Evolutionary conservation across 2,113 vertebrate species (phyloP).

Genomic region (Siniperca chuatsi): DNA sequence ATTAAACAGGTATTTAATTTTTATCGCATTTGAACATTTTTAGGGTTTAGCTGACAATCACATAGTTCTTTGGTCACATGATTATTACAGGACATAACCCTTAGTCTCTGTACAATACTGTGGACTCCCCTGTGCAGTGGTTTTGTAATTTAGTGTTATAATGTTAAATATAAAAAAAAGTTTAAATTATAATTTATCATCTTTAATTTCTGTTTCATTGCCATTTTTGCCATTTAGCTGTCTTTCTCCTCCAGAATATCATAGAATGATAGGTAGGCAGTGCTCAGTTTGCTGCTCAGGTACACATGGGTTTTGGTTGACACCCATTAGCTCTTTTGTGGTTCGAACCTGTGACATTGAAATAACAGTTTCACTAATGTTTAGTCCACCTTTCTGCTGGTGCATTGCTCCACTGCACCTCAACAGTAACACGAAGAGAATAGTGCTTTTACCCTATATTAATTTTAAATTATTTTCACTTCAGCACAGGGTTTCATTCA

Average conservation of each 20-base stretch:
- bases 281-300: neutral
- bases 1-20: conserved; percentile 17
- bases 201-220: neutral
- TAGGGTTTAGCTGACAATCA: conserved; percentile 28
- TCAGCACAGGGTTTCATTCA: neutral
- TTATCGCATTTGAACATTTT: conserved; percentile 31
- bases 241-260: no score
- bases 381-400: neutral
- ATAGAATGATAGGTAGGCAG: neutral
- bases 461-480: no score
- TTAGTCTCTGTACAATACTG: neutral
- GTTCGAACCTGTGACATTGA: no score
- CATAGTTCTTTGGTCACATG: conserved; percentile 1
- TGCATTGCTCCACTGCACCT: neutral
- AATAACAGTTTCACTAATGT: neutral
- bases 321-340: no score
- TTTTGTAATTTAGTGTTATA: neutral
- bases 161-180: no score
- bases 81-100: neutral
- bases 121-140: neutral
- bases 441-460: neutral
- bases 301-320: neutral
- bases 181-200: neutral
- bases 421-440: neutral
- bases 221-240: no score